These are phyloP conservation scores for Lithophane semibrunnea DNA, from an alignment of 2,888 invertebrate species.

Conservation along the genomic window DNA sequence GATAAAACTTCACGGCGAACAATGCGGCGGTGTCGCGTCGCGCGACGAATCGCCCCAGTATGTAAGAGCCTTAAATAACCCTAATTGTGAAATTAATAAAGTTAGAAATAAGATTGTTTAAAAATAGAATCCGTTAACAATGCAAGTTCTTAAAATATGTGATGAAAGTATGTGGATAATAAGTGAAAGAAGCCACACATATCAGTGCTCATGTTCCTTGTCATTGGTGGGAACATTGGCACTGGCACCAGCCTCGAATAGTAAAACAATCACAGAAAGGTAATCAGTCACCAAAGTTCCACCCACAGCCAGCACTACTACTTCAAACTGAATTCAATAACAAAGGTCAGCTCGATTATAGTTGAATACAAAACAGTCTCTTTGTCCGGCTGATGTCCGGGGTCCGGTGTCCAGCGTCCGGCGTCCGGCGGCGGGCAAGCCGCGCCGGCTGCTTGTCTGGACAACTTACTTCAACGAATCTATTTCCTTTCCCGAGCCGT, in stretches of 20 bases:
- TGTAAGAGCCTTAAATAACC: no score
- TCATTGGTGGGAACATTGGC: no score
- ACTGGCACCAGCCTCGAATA: neutral
- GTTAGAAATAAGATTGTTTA: neutral
- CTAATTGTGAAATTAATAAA: neutral
- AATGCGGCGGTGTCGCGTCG: no score
- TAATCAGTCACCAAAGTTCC: neutral
- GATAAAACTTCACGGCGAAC: no score
- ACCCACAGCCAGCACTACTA: slow-evolving; percentile 1
- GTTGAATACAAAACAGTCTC: slow-evolving; percentile 34
- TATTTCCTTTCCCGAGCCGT: slow-evolving; percentile 37
- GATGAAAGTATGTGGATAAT: no score
- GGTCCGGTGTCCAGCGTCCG: slow-evolving; percentile 32
- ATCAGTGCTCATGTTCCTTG: neutral
- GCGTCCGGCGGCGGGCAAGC: slow-evolving; percentile 26
- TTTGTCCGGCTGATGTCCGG: slow-evolving; percentile 10
- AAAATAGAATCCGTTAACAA: neutral
- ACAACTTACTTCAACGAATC: slow-evolving; percentile 38
- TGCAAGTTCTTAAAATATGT: neutral
- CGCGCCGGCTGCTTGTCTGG: slow-evolving; percentile 16
- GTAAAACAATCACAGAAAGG: neutral
- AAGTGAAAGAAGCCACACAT: neutral
- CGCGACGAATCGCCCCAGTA: no score
- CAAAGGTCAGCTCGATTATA: slow-evolving; percentile 29
- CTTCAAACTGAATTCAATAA: slow-evolving; percentile 12